Evolutionary conservation across 2,113 vertebrate species (phyloP), one percentile per base, ranked within the genome.

Genomic region (Petrocephalus microphthalmus): DNA sequence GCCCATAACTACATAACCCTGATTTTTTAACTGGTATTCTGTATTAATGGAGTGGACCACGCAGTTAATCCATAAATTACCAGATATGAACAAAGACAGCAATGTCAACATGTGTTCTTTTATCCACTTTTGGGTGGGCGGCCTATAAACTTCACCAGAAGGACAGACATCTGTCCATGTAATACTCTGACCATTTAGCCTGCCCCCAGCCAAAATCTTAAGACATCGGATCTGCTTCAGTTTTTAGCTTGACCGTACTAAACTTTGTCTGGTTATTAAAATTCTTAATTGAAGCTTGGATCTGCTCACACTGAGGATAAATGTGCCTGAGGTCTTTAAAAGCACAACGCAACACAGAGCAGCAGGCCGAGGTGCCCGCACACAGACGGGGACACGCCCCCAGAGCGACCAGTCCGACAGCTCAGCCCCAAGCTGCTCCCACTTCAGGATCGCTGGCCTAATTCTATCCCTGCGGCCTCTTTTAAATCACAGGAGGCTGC

Each of bases 401-500:
- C 60, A 67, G 71, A 37, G 29, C 29, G 5, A 78, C 71, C 71
- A 78, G 33, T 37, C 71, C 71, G 33, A 42, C 60, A 67, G 60
- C 60, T 67, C 60, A 67, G 60, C 60, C 25, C 10, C 93, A 25
- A 56, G 13, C 52, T 84, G 78, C 22, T 45, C 20, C 42, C 20
- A 37, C 54, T 33, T 42, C 81, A 49, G 45, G 88, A 15, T 84
- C 91, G 92, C 88, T 93, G 94, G 88, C 94, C 94, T 94, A 92
- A 93, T 95, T 96, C 91, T 92, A 45, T 60, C 88, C 89, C 91
- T 92, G 93, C 91, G 91, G 85, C 74, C 84, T 84, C 15, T 29
- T 45, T 20, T 51, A 54, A 22, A 54, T 87, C 83, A 33, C 20
- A 19, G 33, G 56, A 45, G 37, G 85, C 1, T 19, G 56, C 56